These are phyloP conservation scores for Drosophila kepulauana DNA, from an alignment of 1,140 invertebrate species.

Conservation along the genomic window DNA sequence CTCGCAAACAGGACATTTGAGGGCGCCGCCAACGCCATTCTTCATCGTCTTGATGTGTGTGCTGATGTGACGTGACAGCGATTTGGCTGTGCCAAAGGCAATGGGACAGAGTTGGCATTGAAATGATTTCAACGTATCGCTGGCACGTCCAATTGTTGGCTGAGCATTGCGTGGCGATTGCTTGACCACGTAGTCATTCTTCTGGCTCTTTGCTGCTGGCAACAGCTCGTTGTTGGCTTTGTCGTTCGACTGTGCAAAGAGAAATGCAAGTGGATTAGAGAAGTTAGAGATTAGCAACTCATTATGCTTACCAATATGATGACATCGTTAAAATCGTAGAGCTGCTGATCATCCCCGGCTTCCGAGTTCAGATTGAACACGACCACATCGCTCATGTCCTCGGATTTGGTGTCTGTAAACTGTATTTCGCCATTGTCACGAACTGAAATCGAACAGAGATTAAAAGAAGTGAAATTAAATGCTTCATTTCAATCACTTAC, in stretches of 20 bases:
- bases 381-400: constrained; percentile 55
- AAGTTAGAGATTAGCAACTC: too few relatives aligned
- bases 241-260: constrained; percentile 48
- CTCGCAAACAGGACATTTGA: constrained; percentile 89
- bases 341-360: constrained; percentile 51
- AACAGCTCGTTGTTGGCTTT: constrained; percentile 1
- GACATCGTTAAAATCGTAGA: constrained; percentile 59
- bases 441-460: constrained; percentile 40
- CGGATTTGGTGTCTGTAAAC: constrained; percentile 60
- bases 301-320: constrained; percentile 57
- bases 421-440: constrained; percentile 77
- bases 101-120: constrained; percentile 87
- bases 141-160: constrained; percentile 43
- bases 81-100: constrained; percentile 86
- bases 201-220: constrained; percentile 8
- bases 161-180: constrained; percentile 6
- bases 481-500: constrained; percentile 38
- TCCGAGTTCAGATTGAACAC: constrained; percentile 78
- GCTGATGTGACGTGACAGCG: constrained; percentile 87
- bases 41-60: constrained; percentile 88
- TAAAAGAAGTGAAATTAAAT: not conserved
- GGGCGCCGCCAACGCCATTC: constrained; percentile 78
- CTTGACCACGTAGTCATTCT: constrained; percentile 53
- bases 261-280: too few relatives aligned
- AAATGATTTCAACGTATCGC: constrained; percentile 86